Percentiles rank a stretch among this genome's conserved stretches.
phyloP scores from a whole-genome alignment of 2,113 vertebrate genomes.

The Gavia stellata region DNA sequence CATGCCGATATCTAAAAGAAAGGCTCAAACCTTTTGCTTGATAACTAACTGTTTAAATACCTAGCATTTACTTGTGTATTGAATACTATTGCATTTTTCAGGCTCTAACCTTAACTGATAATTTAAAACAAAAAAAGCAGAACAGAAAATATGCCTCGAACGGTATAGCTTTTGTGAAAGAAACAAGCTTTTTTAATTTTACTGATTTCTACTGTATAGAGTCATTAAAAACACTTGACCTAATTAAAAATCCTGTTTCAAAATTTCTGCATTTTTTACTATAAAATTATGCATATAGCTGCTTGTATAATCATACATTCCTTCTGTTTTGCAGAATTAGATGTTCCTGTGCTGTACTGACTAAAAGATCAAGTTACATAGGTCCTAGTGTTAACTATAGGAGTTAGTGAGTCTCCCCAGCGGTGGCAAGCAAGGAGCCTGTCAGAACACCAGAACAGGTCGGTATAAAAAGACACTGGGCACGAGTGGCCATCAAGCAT shows the following conservation, averaged over 20 bases:
- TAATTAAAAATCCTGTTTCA: slow-evolving; percentile 17
- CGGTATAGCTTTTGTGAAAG: not conserved
- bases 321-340: slow-evolving; percentile 30
- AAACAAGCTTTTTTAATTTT: not conserved
- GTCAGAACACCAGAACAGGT: not conserved
- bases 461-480: not conserved
- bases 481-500: not conserved
- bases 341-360: not conserved
- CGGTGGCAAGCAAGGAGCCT: not conserved
- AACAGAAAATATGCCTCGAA: not conserved
- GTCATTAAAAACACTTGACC: slow-evolving; percentile 29
- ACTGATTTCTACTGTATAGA: slow-evolving; percentile 44
- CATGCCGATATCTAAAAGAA: slow-evolving; percentile 51
- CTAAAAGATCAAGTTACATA: not conserved
- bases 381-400: not conserved
- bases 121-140: slow-evolving; percentile 13
- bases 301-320: not conserved
- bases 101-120: slow-evolving; percentile 17
- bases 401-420: not conserved
- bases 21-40: slow-evolving; percentile 5
- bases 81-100: slow-evolving; percentile 8
- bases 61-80: not conserved
- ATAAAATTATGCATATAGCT: not conserved
- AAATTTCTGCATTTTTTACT: slow-evolving; percentile 9
- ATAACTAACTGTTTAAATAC: slow-evolving; percentile 28